Conservation (phyloP, 1,140 invertebrate genomes). For the Spodoptera frugiperda region DNA sequence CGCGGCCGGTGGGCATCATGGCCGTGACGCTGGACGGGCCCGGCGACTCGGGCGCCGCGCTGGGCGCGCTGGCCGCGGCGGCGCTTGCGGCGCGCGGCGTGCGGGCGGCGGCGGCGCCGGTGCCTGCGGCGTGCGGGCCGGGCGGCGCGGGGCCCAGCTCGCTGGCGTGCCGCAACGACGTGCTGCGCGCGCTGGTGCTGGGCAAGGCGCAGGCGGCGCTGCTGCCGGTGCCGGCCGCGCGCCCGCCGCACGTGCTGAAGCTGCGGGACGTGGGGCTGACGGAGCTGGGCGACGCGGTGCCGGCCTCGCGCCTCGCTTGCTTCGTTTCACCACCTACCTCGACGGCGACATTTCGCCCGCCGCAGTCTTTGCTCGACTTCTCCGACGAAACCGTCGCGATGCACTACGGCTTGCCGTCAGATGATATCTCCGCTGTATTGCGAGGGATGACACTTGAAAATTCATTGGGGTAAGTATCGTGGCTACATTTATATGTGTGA, state of each 20-base stretch:
- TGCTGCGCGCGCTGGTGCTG: conserved; percentile 90
- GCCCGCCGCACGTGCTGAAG: conserved; percentile 33
- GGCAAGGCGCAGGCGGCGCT: conserved; percentile 86
- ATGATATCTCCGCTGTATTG: background rate
- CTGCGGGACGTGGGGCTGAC: conserved; percentile 47
- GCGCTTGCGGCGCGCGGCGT: conserved; percentile 25
- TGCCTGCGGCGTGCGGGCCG: conserved; percentile 55
- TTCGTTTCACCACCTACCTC: conserved; percentile 9
- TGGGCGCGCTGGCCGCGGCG: conserved; percentile 18
- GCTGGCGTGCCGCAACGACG: conserved; percentile 89
- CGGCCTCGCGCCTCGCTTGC: conserved; percentile 91
- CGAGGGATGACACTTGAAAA: background rate
- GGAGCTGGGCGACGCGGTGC: conserved; percentile 83
- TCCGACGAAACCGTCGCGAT: conserved; percentile 1
- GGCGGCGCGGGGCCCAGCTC: conserved; percentile 82
- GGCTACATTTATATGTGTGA: background rate
- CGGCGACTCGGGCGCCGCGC: background rate
- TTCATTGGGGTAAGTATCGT: background rate
- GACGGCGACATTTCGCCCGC: conserved; percentile 67
- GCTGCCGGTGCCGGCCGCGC: conserved; percentile 31
- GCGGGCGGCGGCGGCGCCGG: background rate
- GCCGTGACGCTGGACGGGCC: conserved; percentile 27
- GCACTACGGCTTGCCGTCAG: background rate
- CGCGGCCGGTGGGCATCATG: background rate
- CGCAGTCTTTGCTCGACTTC: conserved; percentile 26